Conservation (phyloP, 1,140 invertebrate species). For the Sinonovacula constricta region DNA sequence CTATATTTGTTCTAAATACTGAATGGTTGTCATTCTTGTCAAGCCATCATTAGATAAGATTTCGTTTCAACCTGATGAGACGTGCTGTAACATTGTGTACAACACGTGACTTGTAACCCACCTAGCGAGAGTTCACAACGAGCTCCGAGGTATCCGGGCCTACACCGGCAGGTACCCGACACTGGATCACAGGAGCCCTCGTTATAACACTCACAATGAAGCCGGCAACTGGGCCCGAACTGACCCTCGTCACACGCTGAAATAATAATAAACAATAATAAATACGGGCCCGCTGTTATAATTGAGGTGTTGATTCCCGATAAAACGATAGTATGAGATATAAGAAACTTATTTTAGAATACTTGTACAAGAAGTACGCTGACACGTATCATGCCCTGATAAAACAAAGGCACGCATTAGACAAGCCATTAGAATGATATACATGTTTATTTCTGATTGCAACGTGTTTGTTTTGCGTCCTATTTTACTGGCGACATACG, state of each 20-base stretch:
- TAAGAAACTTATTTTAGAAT: too few species aligned
- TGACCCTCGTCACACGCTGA: slow-evolving; percentile 69
- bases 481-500: too few species aligned
- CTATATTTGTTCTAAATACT: not conserved
- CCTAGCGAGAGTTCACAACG: slow-evolving; percentile 70
- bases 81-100: not conserved
- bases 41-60: not conserved
- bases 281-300: too few species aligned
- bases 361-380: too few species aligned
- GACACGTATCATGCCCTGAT: too few species aligned
- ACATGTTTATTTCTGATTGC: too few species aligned
- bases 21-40: not conserved
- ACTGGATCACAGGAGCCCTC: slow-evolving; percentile 74
- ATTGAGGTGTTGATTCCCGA: too few species aligned
- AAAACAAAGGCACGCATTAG: too few species aligned
- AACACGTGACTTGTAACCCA: slow-evolving; percentile 48
- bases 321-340: too few species aligned
- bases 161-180: slow-evolving; percentile 86
- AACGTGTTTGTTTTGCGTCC: too few species aligned
- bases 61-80: not conserved
- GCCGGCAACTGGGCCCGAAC: slow-evolving; percentile 86
- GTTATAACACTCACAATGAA: slow-evolving; percentile 91
- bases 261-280: too few species aligned
- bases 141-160: slow-evolving; percentile 79
- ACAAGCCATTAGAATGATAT: too few species aligned